Evolutionary conservation across 92 coral and sea anemone genomes (phyloP).

Genomic region (Scolanthus callimorphus): DNA sequence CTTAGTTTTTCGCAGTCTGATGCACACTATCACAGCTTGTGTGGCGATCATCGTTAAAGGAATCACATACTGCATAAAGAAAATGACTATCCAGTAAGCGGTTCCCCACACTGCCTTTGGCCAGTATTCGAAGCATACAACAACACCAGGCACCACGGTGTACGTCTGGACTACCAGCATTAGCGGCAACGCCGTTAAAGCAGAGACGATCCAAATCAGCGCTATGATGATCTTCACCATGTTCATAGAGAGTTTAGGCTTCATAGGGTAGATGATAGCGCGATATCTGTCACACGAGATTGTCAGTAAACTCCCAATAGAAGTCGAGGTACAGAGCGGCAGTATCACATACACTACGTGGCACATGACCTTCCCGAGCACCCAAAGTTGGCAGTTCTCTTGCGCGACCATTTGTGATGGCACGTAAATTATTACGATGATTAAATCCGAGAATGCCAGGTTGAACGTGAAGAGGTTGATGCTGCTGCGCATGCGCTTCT

Average conservation of each 20-base stretch:
- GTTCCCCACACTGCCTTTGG: conserved; percentile 12
- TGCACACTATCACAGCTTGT: conserved; percentile 43
- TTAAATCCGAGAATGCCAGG: conserved; percentile 63
- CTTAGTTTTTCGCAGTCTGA: conserved; percentile 19
- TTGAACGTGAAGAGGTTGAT: conserved; percentile 65
- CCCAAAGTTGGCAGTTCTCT: conserved; percentile 67
- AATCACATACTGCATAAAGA: conserved; percentile 62
- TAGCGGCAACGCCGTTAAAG: conserved; percentile 11
- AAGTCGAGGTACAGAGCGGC: conserved; percentile 49
- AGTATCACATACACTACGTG: conserved; percentile 54
- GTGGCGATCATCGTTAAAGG: conserved; percentile 54
- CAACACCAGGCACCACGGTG: conserved; percentile 1
- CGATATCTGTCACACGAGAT: conserved; percentile 74
- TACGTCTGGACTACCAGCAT: background rate
- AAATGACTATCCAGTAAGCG: conserved; percentile 66
- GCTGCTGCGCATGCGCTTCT: conserved; percentile 53
- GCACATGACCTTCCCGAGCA: conserved; percentile 58
- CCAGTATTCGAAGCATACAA: conserved; percentile 16
- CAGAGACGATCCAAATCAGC: conserved; percentile 64
- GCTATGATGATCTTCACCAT: conserved; percentile 46
- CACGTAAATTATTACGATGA: conserved; percentile 57
- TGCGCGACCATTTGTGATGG: conserved; percentile 72
- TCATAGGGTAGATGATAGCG: conserved; percentile 75
- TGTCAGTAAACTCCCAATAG: conserved; percentile 59
- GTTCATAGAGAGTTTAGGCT: conserved; percentile 38